Evolutionary conservation across 2,888 invertebrate genomes (phyloP), one percentile per base, ranked within the genome.

Genomic region (Callinectes sapidus): DNA sequence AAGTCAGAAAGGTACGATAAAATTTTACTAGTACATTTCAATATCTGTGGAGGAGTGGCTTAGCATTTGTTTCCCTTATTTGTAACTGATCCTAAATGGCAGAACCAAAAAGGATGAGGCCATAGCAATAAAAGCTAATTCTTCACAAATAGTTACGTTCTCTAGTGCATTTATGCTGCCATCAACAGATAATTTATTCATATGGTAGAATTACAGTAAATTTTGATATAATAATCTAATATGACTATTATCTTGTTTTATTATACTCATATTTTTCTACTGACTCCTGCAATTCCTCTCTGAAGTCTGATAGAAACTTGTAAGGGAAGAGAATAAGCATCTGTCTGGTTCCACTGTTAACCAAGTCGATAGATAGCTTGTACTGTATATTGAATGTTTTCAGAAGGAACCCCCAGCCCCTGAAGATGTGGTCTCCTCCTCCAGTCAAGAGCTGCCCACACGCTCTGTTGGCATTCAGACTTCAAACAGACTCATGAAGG

Each of bases 401-500:
- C 92, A 91, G 92, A 93, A 90, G 91, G 90, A 92, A 89, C 94
- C 94, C 86, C 95, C 95, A 48, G 95, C 94, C 28, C 95, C 95
- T 8, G 96, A 96, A 94, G 96, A 96, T 94, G 96, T 96, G 95
- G 96, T 96, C 3, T 96, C 96, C n/a, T 96, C 96, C 1, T 95
- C 95, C 32, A 90, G 95, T 93, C 96, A 96, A 95, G 96, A 96
- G 95, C 96, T 96, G 95, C 96, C 95, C 95, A 96, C 93, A 95
- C 96, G 81, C 96, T 94, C 94, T 14, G 91, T 95, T 35, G 94
- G 93, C 48, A 91, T 94, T 14, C 95, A 95, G 87, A 95, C 95
- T 10, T 94, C 95, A 18, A 90, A 92, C 39, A 94, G 93, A 61
- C 92, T 95, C 3, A 92, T 95, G 89, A 94, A 94, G 93, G 94